A percentile compares a stretch with the other conserved stretches of the same genome.
phyloP scores from a whole-genome alignment of 2,113 vertebrate genomes.

The Phasianus colchicus region DNA sequence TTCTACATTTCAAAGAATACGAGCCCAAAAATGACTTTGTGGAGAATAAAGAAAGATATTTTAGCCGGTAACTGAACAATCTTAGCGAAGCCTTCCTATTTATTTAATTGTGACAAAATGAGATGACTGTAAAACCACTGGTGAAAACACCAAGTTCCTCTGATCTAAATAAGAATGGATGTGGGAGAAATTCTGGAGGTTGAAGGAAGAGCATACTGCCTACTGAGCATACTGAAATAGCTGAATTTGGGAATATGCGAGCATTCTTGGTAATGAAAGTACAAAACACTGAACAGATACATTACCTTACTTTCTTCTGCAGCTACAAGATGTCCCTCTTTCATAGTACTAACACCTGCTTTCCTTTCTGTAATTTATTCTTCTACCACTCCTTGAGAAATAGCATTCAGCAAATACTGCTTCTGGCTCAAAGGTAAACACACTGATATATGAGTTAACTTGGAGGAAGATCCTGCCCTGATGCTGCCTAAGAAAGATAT shows the following conservation, averaged over 20 bases:
- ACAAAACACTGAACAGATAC: not conserved
- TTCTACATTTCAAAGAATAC: not conserved
- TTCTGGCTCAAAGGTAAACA: not conserved
- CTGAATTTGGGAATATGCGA: not conserved
- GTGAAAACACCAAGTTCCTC: not conserved
- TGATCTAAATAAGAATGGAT: not conserved
- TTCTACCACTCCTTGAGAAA: not conserved
- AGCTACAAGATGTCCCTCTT: not conserved
- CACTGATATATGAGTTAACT: not conserved
- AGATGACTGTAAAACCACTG: not conserved
- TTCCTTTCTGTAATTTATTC: not conserved
- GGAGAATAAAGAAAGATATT: not conserved
- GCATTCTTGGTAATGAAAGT: not conserved
- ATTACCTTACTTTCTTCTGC: not conserved
- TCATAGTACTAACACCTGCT: not conserved
- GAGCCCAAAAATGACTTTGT: not conserved
- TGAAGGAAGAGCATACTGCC: not conserved
- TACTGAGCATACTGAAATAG: not conserved
- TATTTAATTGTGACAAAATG: not conserved
- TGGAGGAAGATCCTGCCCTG: not conserved
- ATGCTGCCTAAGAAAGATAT: not conserved
- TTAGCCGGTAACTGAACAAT: not conserved
- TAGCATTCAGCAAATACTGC: not conserved
- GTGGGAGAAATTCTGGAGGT: not conserved
- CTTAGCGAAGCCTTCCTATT: not conserved